Base-by-base conservation (phyloP, 2,113 vertebrate species). In the Delphinus delphis region DNA sequence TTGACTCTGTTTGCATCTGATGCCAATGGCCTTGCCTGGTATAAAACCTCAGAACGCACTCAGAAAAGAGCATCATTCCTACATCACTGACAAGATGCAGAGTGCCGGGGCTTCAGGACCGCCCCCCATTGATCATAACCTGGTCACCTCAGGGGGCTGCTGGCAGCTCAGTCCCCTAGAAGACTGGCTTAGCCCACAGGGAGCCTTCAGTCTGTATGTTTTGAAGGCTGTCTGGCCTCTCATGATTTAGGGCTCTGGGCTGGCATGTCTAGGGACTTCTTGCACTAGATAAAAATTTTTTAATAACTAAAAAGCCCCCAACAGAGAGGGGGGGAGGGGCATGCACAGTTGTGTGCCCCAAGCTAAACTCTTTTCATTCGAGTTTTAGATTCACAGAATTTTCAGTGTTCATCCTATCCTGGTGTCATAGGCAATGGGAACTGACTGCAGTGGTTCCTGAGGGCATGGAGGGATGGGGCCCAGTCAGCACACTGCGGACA, bases 1-100 rank as follows among this genome's bases (percentile, higher is more conserved):
- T 86, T 47, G 89, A 93, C 92, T 80, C 83, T 44, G 44, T 88
- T 96, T 82, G 63, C 62, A 58, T 97, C 96, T 90, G 88, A 85
- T 13, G 1, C 93, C 96, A 74, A 20, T 4, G 76, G 71, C 95
- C 96, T 83, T 82, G 63, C 86, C 62, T 63, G 89, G 92, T 71
- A 79, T 47, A 76, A 92, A 90, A 87, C 47, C 82, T 85, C 87
- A 0, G 0, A 74, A 71, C 73, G 36, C 0, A 1, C 92, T 60
- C 47, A 15, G 0, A 0, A 89, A 68, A 76, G 36, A 94, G 33
- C 31, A 58, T 4, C 1, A 3, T 55, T 89, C 9, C 58, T 50
- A 31, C 21, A 25, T 23, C 63, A 38, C n/a, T 47, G n/a, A 62
- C 67, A 62, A 79, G 26, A 41, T 25, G 41, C 53, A 73, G 70